These are phyloP conservation scores for Troglohyphantes excavatus DNA, from an alignment of 2,888 invertebrate species.

Conservation along the genomic window DNA sequence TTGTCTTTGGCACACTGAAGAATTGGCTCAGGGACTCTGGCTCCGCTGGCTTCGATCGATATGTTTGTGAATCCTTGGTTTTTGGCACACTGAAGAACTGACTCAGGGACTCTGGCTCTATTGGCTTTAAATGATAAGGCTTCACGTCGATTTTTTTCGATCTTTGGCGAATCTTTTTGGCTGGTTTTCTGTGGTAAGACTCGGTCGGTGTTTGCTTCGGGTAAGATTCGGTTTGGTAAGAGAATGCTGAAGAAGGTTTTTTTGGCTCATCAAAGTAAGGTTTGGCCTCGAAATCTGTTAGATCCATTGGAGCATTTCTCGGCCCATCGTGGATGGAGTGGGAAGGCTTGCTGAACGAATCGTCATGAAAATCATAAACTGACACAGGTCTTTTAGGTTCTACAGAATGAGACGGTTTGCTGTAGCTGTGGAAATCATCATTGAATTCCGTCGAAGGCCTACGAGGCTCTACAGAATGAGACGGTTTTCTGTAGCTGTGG, in stretches of 20 bases:
- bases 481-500: background rate
- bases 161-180: background rate
- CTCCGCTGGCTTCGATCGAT: background rate
- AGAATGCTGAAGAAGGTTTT: background rate
- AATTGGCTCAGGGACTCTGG: background rate
- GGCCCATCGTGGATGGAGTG: background rate
- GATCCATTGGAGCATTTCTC: background rate
- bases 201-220: background rate
- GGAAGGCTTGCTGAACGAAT: background rate
- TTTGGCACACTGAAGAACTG: background rate
- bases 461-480: background rate
- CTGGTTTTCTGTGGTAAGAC: background rate
- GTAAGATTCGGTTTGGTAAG: background rate
- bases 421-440: background rate
- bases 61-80: background rate
- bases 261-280: background rate
- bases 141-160: conserved; percentile 2
- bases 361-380: background rate
- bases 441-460: background rate
- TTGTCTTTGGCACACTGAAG: background rate
- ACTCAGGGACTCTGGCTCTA: background rate
- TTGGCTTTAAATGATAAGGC: background rate
- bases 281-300: background rate
- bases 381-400: background rate
- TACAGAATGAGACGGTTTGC: background rate